A percentile compares a stretch with the other conserved stretches of the same genome.
Conservation (phyloP, 1,140 invertebrate species). For the Hypothenemus hampei region DNA sequence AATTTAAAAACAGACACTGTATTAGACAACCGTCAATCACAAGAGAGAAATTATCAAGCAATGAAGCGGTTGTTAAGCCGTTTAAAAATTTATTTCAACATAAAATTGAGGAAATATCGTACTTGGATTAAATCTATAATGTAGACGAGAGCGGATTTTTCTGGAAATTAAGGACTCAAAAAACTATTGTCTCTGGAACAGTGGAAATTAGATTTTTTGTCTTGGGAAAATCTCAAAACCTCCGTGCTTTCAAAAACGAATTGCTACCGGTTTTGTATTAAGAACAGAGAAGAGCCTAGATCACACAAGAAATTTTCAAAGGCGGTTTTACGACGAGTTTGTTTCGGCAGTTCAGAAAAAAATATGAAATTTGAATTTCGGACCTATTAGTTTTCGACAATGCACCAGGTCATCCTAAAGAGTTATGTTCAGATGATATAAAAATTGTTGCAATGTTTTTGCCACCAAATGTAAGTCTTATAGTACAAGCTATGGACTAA, state of each 20-base stretch:
- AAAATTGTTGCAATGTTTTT: constrained; percentile 38
- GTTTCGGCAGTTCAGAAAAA: constrained; percentile 17
- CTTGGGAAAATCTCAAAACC: constrained; percentile 41
- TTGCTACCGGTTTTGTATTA: background rate
- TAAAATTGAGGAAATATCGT: constrained; percentile 19
- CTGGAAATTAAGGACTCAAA: constrained; percentile 17
- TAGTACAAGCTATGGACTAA: constrained; percentile 47
- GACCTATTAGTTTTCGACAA: constrained; percentile 37
- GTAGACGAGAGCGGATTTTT: constrained; percentile 25
- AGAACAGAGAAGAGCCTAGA: background rate
- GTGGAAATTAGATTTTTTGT: constrained; percentile 40
- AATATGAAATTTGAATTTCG: constrained; percentile 12
- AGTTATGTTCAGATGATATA: constrained; percentile 24
- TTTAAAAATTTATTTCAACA: constrained; percentile 13
- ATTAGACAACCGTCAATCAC: constrained; percentile 39
- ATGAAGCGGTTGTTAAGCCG: constrained; percentile 31
- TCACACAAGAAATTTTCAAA: constrained; percentile 14
- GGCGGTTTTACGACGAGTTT: constrained; percentile 20
- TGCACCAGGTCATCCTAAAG: constrained; percentile 28
- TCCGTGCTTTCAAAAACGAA: constrained; percentile 11
- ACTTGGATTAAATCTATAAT: constrained; percentile 25
- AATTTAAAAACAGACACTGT: constrained; percentile 41
- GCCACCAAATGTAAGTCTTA: no score
- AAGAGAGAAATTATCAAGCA: constrained; percentile 41
- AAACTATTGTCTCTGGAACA: constrained; percentile 33